Base-by-base conservation (phyloP, 2,888 invertebrate genomes). In the Acanthococcus lagerstroemiae region DNA sequence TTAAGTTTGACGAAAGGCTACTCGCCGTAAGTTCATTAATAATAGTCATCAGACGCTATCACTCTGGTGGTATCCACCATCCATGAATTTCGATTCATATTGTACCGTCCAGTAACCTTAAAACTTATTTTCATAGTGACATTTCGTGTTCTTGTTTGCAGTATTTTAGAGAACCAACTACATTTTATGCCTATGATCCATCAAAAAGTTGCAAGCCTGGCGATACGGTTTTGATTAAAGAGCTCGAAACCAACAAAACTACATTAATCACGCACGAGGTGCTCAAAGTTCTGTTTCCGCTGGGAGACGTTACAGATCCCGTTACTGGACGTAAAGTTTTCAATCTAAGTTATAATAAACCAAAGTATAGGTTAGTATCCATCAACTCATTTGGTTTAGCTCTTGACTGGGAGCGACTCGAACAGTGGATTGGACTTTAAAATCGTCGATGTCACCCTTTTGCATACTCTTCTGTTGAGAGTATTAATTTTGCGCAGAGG, bases 301-400 rank as follows among this genome's bases (percentile, higher is more conserved):
- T 86, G 71, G 93, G 93, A 71, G 90, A 93, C 77, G 79, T 90
- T 58, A 87, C 84, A n/a, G 90, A 91, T 77, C 93, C 93, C 1
- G 78, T 93, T 24, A 87, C 88, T 50, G 88, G 87, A 17, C 89
- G 88, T 74, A 86, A 87, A 76, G 84, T 87, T 46, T 84, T 87
- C 0, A 84, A 80, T 3, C 50, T 66, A 58, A 44, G 54, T 19
- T 44, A 27, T 26, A 57, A 61, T 21, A n/a, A 27, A n/a, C 83
- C 82, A 68, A 80, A 80, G 73, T 92, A 87, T 74, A 83, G 80
- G 77, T 80, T n/a, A n/a, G n/a, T n/a, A n/a, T n/a, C n/a, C n/a
- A n/a, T n/a, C n/a, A n/a, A n/a, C n/a, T n/a, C n/a, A n/a, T n/a
- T n/a, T n/a, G n/a, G n/a, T n/a, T n/a, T n/a, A n/a, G n/a, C n/a